These are phyloP conservation scores for Fringilla coelebs DNA, from an alignment of 2,797 vertebrate species.

Conservation along the genomic window DNA sequence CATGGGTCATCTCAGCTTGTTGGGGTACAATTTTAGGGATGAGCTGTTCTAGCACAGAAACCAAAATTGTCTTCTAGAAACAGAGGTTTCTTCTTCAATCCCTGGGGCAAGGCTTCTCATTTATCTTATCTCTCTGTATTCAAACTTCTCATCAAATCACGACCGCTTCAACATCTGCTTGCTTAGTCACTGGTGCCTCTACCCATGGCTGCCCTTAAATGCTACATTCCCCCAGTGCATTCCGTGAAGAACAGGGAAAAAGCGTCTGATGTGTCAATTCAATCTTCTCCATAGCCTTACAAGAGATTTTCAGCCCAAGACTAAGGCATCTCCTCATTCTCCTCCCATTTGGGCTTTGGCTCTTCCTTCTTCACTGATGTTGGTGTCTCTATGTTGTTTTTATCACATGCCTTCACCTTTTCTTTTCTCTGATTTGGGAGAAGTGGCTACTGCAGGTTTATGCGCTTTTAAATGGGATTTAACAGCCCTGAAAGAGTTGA, in stretches of 20 bases:
- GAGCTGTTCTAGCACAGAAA: neutral
- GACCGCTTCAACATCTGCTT: neutral
- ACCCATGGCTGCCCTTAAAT: too few species aligned
- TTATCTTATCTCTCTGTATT: neutral
- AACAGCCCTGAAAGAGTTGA: neutral
- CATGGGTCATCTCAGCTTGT: too few species aligned
- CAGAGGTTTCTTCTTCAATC: neutral
- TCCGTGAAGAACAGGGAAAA: neutral
- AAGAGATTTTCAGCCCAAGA: neutral
- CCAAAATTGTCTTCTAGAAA: neutral
- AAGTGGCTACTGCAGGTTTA: fast-evolving
- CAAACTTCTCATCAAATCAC: neutral
- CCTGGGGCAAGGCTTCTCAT: neutral
- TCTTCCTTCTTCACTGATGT: neutral
- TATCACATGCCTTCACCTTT: neutral
- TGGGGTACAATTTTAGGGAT: neutral
- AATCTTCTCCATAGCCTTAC: too few species aligned
- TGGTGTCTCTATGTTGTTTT: too few species aligned
- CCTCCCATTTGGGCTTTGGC: neutral
- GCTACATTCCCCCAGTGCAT: neutral
- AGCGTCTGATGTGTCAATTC: neutral
- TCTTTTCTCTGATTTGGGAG: too few species aligned
- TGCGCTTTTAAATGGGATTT: neutral
- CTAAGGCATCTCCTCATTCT: neutral
- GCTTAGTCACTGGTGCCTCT: neutral